Evolutionary conservation across 1,140 invertebrate species (phyloP).

Genomic region (Heliconius hewitsoni): DNA sequence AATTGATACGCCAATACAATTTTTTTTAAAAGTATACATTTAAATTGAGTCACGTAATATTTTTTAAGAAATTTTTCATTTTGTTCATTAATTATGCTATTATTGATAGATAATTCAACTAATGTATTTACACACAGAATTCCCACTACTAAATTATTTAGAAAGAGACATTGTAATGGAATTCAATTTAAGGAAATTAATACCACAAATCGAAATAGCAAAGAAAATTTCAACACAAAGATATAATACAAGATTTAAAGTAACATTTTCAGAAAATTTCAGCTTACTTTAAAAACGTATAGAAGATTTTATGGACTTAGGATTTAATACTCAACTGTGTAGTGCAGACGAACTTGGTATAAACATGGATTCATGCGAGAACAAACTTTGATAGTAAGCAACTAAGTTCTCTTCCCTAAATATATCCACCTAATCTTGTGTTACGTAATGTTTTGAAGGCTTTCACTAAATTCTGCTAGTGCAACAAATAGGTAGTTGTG

Average conservation of each 20-base stretch:
- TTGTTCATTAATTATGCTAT: too few relatives aligned
- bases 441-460: constrained; percentile 17
- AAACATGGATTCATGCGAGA: constrained; percentile 13
- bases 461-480: not conserved
- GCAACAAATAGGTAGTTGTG: not conserved
- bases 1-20: too few relatives aligned
- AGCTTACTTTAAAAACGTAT: constrained; percentile 10
- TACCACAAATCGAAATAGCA: not conserved
- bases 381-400: not conserved
- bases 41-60: too few relatives aligned
- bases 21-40: too few relatives aligned
- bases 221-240: not conserved
- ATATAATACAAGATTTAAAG: not conserved
- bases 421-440: not conserved
- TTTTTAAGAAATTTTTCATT: too few relatives aligned
- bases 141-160: too few relatives aligned
- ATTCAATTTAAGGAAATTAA: not conserved
- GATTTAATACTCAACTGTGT: constrained; percentile 24
- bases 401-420: constrained; percentile 8
- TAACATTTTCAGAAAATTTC: not conserved
- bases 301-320: constrained; percentile 6
- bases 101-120: too few relatives aligned
- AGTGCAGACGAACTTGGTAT: constrained; percentile 19
- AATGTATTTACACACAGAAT: too few relatives aligned
- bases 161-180: too few relatives aligned